Evolutionary conservation across 2,888 invertebrate genomes (phyloP), one percentile per base, ranked within the genome.

Genomic region (Salticus scenicus): DNA sequence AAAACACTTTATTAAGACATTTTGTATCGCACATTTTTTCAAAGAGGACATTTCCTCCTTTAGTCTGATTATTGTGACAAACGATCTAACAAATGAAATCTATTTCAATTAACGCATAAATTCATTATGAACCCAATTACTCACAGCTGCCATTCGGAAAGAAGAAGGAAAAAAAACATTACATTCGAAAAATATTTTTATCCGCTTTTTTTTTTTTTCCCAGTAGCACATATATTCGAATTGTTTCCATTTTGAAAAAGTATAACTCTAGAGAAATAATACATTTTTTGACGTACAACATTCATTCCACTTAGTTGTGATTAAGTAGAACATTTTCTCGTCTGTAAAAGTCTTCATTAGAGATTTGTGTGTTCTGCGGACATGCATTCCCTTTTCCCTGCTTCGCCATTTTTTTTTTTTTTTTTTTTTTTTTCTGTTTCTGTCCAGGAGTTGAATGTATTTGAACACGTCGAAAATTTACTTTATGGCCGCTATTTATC

Each of bases 301-400:
- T 82, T 82, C 70, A 82, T 82, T 64, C 75, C 81, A 82, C 70
- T 82, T 82, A 82, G 63, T 47, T 33, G 70, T 75, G 81, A 82
- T 75, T 70, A 75, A 82, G 81, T 75, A 42, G 75, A 70, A 70
- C 75, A 74, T 69, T 67, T 73, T 74, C 73, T 74, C 80, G 57
- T 31, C 69, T 24, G n/a, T 20, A 20, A 27, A 67, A 67, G 66
- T 33, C 67, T 41, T 63, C 73, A 69, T 74, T 80, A 66, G 27
- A 73, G 67, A 74, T 80, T 74, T 80, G 73, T 69, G 31, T 64
- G 28, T 67, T 33, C 67, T n/a, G 67, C 14, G 37, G 67, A 33
- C 33, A 33, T 66, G 1, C n/a, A 30, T 30, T 27, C n/a, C 7
- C 57, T 2, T 24, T 12, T 2, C 57, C 57, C 57, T 5, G 24